Base-by-base conservation (phyloP, 2,113 vertebrate species). In the Ammospiza caudacuta region DNA sequence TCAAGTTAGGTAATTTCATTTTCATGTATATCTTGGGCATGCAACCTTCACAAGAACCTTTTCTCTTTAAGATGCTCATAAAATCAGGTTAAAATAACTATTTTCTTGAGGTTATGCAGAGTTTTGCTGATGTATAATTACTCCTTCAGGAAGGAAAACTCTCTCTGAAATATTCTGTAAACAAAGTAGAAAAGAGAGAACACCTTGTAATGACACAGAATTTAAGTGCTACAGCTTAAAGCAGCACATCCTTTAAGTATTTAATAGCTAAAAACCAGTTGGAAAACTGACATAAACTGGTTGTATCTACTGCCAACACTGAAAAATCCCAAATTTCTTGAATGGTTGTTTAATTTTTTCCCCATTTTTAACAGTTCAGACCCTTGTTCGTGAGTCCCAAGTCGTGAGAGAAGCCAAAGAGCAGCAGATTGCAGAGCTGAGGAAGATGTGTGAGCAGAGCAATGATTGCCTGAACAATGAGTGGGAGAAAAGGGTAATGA, bases 401-500 rank as follows among this genome's bases (percentile, higher is more conserved):
- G 97, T 99, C 83, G 97, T 99, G 96, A 97, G 98, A 73, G 98
- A 99, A 96, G 98, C 98, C 84, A 99, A 99, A 97, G 99, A 99
- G 83, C 98, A 98, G 93, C 99, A 99, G 98, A 99, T 99, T 75
- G 64, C 82, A 29, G 99, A 99, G 97, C 97, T 99, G 91, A 99
- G 98, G 98, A 99, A 98, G 96, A 98, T 99, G 96, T 98, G 98
- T 69, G 99, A 99, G 92, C 98, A 99, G 87, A 99, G 98, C 92
- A 75, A 83, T 14, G 99, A 99, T 49, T 98, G 96, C 89, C 89
- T 99, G 95, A 99, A 98, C 97, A 99, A 99, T 7, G 98, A 99
- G 72, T 99, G 98, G 98, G 99, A 99, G 97, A 99, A 99, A 96
- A 99, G 98, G 99, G 99, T 99, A 98, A 93, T 41, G 62, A 63